Conservation (phyloP, 2,888 invertebrate genomes). For the Mesochorus sp. region DNA sequence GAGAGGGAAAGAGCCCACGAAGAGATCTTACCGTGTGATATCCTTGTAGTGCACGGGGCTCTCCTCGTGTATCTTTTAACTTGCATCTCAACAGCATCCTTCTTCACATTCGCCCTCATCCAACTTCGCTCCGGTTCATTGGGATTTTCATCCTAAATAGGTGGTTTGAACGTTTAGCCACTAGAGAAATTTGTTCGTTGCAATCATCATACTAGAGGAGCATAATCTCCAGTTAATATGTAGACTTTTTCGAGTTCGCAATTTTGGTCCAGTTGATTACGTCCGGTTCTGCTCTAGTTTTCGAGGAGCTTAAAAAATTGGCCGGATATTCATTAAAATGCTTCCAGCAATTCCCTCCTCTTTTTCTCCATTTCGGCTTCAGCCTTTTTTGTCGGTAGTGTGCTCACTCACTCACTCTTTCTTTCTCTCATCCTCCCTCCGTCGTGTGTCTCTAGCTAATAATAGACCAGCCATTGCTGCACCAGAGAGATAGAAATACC, state of each 20-base stretch:
- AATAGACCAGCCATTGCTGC: constrained; percentile 69
- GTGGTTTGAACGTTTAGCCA: constrained; percentile 28
- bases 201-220: constrained; percentile 16
- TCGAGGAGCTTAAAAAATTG: constrained; percentile 14
- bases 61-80: constrained; percentile 68
- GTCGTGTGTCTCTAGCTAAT: constrained; percentile 66
- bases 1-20: constrained; percentile 4
- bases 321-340: constrained; percentile 32
- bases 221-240: background rate
- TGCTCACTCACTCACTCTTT: constrained; percentile 43
- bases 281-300: constrained; percentile 4
- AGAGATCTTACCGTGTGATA: constrained; percentile 74
- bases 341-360: background rate
- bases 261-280: background rate
- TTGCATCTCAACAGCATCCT: constrained; percentile 69
- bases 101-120: constrained; percentile 31
- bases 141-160: constrained; percentile 38
- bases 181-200: constrained; percentile 34
- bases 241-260: background rate
- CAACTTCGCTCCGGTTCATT: constrained; percentile 21
- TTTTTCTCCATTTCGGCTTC: constrained; percentile 7
- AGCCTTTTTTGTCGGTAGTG: constrained; percentile 28
- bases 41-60: constrained; percentile 65
- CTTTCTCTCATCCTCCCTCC: too few species aligned
- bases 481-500: constrained; percentile 69